phyloP scores from a whole-genome alignment of 1,140 invertebrate species.

The Lasaia peninsularis region DNA sequence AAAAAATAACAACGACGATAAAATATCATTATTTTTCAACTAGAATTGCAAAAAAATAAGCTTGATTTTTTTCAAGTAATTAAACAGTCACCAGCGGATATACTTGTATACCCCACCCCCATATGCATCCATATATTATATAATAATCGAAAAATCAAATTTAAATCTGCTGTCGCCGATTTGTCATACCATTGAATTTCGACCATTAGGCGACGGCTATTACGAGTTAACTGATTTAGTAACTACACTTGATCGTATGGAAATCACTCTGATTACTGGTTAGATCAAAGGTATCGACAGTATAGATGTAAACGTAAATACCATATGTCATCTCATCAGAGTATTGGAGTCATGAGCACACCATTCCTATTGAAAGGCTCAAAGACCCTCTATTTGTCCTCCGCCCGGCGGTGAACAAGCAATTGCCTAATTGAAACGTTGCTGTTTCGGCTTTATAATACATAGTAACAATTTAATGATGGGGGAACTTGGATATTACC shows the following conservation, averaged over 20 bases:
- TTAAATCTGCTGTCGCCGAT: too few species aligned
- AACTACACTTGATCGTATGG: neutral
- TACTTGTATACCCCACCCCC: too few species aligned
- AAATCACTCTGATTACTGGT: neutral
- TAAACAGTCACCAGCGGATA: too few species aligned
- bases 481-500: too few species aligned
- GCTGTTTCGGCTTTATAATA: neutral
- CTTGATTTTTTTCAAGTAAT: too few species aligned
- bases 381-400: slow-evolving; percentile 10
- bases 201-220: too few species aligned
- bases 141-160: too few species aligned
- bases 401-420: slow-evolving; percentile 11
- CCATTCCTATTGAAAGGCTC: slow-evolving; percentile 14
- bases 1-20: too few species aligned
- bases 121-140: too few species aligned
- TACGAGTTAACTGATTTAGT: neutral
- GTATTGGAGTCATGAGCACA: slow-evolving; percentile 9
- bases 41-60: too few species aligned
- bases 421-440: slow-evolving; percentile 17
- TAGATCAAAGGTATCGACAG: neutral
- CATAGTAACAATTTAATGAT: neutral
- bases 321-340: slow-evolving; percentile 1
- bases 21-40: too few species aligned
- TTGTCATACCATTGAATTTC: too few species aligned
- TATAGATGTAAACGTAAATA: slow-evolving; percentile 2